phyloP scores from a whole-genome alignment of 2,797 vertebrate species.

The Liparis tanakae region DNA sequence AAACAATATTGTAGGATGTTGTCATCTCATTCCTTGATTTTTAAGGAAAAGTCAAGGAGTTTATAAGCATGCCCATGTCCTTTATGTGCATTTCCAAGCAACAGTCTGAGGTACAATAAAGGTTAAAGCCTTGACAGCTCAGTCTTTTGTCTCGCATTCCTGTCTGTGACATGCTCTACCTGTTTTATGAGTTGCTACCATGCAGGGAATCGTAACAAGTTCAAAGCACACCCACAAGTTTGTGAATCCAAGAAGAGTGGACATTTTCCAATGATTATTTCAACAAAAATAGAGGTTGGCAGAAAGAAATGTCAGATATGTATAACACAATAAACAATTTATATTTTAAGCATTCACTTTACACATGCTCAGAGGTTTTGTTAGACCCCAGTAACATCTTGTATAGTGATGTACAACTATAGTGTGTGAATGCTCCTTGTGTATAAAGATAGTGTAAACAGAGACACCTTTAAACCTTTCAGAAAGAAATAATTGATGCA shows the following conservation, averaged over 20 bases:
- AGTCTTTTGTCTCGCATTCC: slow-evolving; percentile 51
- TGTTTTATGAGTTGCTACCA: slow-evolving; percentile 29
- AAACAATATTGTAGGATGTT: not conserved
- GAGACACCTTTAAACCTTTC: slow-evolving; percentile 38
- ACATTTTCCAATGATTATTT: not conserved
- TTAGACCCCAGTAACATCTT: not conserved
- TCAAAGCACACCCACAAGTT: not conserved
- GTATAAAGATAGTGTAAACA: slow-evolving; percentile 34
- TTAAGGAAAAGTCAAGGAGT: not conserved
- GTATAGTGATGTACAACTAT: not conserved
- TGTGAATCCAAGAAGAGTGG: not conserved
- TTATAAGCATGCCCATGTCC: slow-evolving; percentile 8
- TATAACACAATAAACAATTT: not conserved
- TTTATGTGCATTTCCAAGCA: slow-evolving; percentile 50
- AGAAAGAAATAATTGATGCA: slow-evolving; percentile 73
- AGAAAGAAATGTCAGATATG: not conserved
- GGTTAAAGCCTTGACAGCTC: slow-evolving; percentile 15
- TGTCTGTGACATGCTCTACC: slow-evolving; percentile 35
- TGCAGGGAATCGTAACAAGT: not conserved
- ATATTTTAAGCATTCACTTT: not conserved
- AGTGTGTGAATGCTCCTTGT: not conserved
- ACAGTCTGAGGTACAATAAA: slow-evolving; percentile 20
- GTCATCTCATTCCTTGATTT: not conserved
- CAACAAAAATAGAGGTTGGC: not conserved
- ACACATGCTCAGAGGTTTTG: not conserved